Evolutionary conservation across 2,113 vertebrate genomes (phyloP), one percentile per base, ranked within the genome.

Genomic region (Zosterops lateralis): DNA sequence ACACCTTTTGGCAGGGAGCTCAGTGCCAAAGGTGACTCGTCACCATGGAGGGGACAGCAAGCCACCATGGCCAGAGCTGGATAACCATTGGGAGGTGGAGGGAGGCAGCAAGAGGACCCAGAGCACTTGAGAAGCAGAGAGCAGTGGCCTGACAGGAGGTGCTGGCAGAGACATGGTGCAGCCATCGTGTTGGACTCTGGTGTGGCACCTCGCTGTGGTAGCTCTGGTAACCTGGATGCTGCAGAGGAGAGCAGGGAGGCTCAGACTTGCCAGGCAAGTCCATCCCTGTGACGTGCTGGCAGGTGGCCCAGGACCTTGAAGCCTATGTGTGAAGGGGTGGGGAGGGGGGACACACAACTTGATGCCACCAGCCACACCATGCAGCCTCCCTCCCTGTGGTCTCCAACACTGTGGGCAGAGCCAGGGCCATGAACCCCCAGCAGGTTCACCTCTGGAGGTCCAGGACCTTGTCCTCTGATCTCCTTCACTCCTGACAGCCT

Each of bases 171-270:
- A 26, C 2, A 3, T 10, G 31, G 13, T 61, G 71, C 8, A 26
- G 40, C 75, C 21, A 17, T 73, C 47, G 2, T 2, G 2, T 40
- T 36, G 64, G 77, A 70, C 53, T 50, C 45, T 0, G 0, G 5
- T 0, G 1, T 1, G 7, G 44, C 40, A 40, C 70, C 32, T 40
- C 4, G 3, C 67, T 0, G 0, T 0, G 10, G 60, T 22, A 25
- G 51, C 2, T 0, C 3, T 1, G 1, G 64, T 3, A 1, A 51
- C 50, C 50, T 28, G 77, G 56, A 45, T 2, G 19, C 42, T 29
- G 9, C 1, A 2, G 70, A 65, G 54, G 45, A 81, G 7, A 20
- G 61, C 2, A 2, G 29, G 62, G 83, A 78, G 47, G 57, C 42
- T 73, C 58, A 60, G 60, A 57, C 10, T 22, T 60, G 58, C 34